Conservation (phyloP, 2,888 invertebrate genomes). For the Melangyna quadrimaculata region DNA sequence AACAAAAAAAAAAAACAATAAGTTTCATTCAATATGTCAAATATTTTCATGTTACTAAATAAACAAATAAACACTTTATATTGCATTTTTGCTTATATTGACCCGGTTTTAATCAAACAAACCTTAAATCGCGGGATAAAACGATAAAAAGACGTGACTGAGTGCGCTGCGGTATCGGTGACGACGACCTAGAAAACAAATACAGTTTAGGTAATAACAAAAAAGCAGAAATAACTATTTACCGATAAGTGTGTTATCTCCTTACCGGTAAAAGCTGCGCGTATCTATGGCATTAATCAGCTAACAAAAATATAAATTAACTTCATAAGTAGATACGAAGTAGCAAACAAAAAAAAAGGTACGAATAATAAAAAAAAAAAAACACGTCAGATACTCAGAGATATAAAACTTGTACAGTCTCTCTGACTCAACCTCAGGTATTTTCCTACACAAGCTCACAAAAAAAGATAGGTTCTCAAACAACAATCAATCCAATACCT, state of each 20-base stretch:
- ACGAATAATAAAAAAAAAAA: not conserved
- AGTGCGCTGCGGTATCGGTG: too few relatives aligned
- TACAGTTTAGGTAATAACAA: not conserved
- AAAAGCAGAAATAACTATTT: constrained; percentile 12
- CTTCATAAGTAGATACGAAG: constrained; percentile 25
- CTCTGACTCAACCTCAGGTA: constrained; percentile 1
- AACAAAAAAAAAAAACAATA: not conserved
- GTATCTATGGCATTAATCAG: constrained; percentile 55
- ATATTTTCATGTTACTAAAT: constrained; percentile 9
- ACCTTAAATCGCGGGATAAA: not conserved
- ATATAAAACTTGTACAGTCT: constrained; percentile 28
- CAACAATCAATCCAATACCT: not conserved
- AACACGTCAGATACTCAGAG: constrained; percentile 26
- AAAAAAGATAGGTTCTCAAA: constrained; percentile 1
- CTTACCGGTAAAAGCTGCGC: constrained; percentile 13
- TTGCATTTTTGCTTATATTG: constrained; percentile 12
- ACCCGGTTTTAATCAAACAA: not conserved
- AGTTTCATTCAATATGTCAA: not conserved
- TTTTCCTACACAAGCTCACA: not conserved
- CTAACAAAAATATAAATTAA: constrained; percentile 43
- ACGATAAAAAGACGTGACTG: not conserved
- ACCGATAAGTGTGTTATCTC: constrained; percentile 58
- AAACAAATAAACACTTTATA: constrained; percentile 6
- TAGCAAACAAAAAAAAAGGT: constrained; percentile 9
- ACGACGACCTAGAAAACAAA: not conserved